Base-by-base conservation (phyloP, 2,888 invertebrate species). In the Tupiocoris notatus region DNA sequence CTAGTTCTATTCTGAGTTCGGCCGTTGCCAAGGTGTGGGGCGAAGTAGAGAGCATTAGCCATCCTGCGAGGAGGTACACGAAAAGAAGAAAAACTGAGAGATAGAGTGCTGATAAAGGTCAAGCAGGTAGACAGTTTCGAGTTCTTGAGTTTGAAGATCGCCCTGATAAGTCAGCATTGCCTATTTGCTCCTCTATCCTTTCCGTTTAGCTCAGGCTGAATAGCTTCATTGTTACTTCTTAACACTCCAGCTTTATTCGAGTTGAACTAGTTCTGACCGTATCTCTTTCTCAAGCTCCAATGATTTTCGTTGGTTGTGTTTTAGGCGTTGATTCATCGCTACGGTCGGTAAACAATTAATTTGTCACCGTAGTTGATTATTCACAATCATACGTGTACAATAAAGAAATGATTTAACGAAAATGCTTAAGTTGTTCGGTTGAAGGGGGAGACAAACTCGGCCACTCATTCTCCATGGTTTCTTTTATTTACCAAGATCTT, bases 21-120 rank as follows among this genome's bases (percentile, higher is more conserved):
- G 39, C 3, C 12, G 39, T 39, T 3, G 39, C 3, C 39, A 3
- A 39, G 39, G 39, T 39, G 3, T 39, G 39, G 39, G 3, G 3
- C 6, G 39, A 7, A 3, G 39, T 39, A 3, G 39, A 39, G 39
- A 39, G 39, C 39, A 39, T 39, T 39, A 39, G 39, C 39, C 39
- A 7, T 39, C 39, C 6, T 7, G 39, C n/a, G 12, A 39, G 12
- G 3, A 39, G 39, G 39, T 39, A 39, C n/a, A n/a, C n/a, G 39
- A 39, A 39, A 12, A 39, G 39, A 7, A 39, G 39, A 39, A 39
- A 39, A 39, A 39, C 39, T 39, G 64, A 17, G 65, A 25, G 65
- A 65, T 65, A 65, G 65, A 65, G 65, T 65, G 65, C 65, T 65
- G 65, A 65, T 65, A 65, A 65, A 24, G 39, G 65, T 39, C 65